Base-by-base conservation (phyloP, 2,888 invertebrate genomes). In the Azorinus chamasolen region DNA sequence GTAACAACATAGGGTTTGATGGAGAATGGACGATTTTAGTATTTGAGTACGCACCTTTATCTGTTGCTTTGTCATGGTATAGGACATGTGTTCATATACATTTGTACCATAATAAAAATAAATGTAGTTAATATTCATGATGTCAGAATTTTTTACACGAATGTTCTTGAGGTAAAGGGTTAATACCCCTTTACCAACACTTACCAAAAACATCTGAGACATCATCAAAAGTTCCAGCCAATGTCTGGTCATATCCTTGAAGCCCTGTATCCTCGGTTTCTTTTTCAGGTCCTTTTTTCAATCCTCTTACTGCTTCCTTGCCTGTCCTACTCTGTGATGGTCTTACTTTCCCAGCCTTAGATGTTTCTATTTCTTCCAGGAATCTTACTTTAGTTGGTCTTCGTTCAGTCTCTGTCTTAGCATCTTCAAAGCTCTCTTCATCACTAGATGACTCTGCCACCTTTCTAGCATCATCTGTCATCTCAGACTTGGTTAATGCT, bases 181-280 rank as follows among this genome's bases (percentile, higher is more conserved):
- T n/a, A n/a, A n/a, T n/a, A n/a, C n/a, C n/a, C n/a, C n/a, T n/a
- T n/a, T 22, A 32, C 16, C 48, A 10, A 41, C 6, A 70, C 81
- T 75, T 61, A 87, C 87, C 85, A 80, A 87, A 85, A n/a, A 87
- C 87, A 75, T 83, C 83, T 43, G 78, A 46, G 1, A 87, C 83
- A 55, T 86, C 84, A 22, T 81, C 51, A 69, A 87, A 86, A 3
- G 81, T 78, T n/a, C 77, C 75, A 51, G 72, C 74, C 32, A 79
- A 54, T 0, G 75, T 78, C 39, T 77, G 79, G 68, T 79, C 73
- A 37, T 69, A 61, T 43, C 53, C 51, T n/a, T 65, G 14, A 45
- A 24, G 59, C 16, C 43, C 69, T 14, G 62, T 46, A 24, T 62
- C 66, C 25, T 75, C 53, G 24, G 54, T 64, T 24, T 53, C 58